Percentiles rank a stretch among this genome's conserved stretches.
phyloP scores from a whole-genome alignment of 2,888 invertebrate species.

The Mycalesis mineus region DNA sequence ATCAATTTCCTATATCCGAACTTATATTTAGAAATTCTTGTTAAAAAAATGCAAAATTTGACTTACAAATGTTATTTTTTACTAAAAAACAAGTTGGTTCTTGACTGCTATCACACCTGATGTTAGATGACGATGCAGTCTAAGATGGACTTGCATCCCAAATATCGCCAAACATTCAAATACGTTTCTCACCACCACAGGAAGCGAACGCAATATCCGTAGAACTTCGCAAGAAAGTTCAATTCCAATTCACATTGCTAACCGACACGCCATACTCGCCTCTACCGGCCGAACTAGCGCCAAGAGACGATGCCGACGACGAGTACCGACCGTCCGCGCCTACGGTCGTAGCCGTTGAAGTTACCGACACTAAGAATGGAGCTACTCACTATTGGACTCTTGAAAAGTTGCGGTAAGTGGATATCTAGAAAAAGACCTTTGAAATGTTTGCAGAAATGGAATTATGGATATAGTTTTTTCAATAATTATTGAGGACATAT shows the following conservation, averaged over 20 bases:
- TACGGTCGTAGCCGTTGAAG: constrained; percentile 98
- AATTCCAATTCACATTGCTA: constrained; percentile 98
- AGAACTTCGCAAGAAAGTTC: constrained; percentile 98
- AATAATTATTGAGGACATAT: no score
- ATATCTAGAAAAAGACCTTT: no score
- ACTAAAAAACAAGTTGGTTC: no score
- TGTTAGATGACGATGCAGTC: no score
- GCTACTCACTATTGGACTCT: constrained; percentile 99
- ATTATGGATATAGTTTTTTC: no score
- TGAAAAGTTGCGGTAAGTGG: constrained; percentile 95
- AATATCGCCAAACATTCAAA: not conserved
- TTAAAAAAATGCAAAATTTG: no score
- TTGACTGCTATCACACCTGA: no score
- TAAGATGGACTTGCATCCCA: no score
- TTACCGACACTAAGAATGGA: constrained; percentile 98
- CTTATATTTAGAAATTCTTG: no score
- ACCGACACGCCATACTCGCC: constrained; percentile 99
- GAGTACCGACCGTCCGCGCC: constrained; percentile 90
- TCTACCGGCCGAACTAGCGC: constrained; percentile 89
- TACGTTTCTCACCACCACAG: constrained; percentile 34
- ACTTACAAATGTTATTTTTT: no score
- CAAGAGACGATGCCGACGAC: constrained; percentile 84
- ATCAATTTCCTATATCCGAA: no score
- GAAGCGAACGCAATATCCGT: constrained; percentile 99
- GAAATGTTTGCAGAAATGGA: no score